Evolutionary conservation across 2,113 vertebrate genomes (phyloP).

Genomic region (Physeter macrocephalus): DNA sequence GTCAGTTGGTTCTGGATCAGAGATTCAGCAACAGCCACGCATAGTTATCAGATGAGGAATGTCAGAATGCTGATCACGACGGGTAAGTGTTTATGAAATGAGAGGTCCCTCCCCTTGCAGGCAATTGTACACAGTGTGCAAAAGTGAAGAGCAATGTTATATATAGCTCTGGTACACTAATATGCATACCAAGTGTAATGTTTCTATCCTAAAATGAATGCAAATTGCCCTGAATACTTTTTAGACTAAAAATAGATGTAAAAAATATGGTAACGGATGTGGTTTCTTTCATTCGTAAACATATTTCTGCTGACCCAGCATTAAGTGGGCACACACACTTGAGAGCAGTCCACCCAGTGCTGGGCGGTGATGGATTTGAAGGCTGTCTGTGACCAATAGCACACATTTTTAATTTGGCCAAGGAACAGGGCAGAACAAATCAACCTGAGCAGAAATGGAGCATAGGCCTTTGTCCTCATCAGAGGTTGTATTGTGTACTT

Average conservation of each 20-base stretch:
- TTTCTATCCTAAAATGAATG: not conserved
- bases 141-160: not conserved
- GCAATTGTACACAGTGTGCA: not conserved
- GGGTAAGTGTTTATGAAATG: not conserved
- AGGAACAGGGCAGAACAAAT: not conserved
- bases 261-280: conserved; percentile 9
- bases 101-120: not conserved
- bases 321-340: not conserved
- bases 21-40: not conserved
- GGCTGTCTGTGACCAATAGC: not conserved
- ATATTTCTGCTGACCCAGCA: not conserved
- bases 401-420: not conserved
- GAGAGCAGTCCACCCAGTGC: not conserved
- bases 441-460: not conserved
- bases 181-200: not conserved
- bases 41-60: not conserved
- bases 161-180: not conserved
- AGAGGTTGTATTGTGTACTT: not conserved
- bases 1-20: not conserved
- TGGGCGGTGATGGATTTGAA: not conserved
- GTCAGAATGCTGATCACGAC: not conserved
- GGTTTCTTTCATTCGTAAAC: not conserved
- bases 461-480: not conserved
- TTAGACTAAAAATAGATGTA: not conserved
- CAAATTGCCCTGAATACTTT: not conserved